phyloP scores from a whole-genome alignment of 2,113 vertebrate species.

The Calyptomena viridis region DNA sequence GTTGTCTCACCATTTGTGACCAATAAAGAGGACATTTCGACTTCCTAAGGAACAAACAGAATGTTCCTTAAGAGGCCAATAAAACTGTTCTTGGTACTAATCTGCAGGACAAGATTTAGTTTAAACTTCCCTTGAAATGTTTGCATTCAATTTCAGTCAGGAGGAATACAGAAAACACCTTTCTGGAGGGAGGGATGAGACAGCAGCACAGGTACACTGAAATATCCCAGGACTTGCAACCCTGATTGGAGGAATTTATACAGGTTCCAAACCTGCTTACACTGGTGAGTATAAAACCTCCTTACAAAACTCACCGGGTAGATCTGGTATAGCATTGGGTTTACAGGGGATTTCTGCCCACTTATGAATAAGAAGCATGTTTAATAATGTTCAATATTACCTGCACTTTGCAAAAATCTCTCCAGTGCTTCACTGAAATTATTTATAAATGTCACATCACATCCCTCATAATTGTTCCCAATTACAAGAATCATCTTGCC shows the following conservation, averaged over 20 bases:
- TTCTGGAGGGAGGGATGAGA: background rate
- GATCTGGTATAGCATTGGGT: background rate
- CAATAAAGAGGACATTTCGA: background rate
- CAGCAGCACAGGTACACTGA: background rate
- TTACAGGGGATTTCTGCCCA: background rate
- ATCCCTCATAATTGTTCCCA: background rate
- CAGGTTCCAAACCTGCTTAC: background rate
- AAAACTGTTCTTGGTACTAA: background rate
- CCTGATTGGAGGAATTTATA: background rate
- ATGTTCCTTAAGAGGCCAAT: background rate
- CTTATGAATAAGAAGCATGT: background rate
- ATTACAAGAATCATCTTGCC: background rate
- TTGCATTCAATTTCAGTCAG: background rate
- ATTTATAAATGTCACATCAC: slow-evolving; percentile 24
- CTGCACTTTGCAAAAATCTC: background rate
- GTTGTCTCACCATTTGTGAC: background rate
- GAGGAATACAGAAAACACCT: background rate
- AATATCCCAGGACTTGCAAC: background rate
- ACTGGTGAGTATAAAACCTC: background rate
- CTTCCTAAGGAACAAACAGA: background rate
- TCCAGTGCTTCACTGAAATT: background rate
- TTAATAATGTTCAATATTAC: background rate
- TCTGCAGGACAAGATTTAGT: background rate
- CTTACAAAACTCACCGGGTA: background rate
- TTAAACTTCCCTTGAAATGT: background rate